phyloP scores from a whole-genome alignment of 2,113 vertebrate genomes.

The Cephalopholis sonnerati region DNA sequence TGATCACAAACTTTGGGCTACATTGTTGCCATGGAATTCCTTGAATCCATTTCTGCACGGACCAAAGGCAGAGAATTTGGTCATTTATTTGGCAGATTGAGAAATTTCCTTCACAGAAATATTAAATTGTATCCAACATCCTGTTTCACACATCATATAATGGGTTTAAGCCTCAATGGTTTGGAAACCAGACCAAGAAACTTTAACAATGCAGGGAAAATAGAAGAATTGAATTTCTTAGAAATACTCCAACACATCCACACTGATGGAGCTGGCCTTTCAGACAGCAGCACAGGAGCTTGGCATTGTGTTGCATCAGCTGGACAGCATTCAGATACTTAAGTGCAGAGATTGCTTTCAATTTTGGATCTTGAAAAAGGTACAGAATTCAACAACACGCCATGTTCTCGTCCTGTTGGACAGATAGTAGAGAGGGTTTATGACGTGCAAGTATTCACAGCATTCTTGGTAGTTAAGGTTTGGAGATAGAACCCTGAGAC shows the following conservation, averaged over 20 bases:
- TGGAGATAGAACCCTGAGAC: neutral
- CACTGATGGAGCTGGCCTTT: too few species aligned
- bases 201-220: neutral
- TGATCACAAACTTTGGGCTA: neutral
- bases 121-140: neutral
- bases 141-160: neutral
- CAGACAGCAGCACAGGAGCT: too few species aligned
- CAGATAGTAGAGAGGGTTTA: neutral
- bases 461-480: neutral
- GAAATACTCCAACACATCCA: too few species aligned
- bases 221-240: too few species aligned
- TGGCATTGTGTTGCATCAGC: too few species aligned
- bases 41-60: neutral
- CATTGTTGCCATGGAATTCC: neutral
- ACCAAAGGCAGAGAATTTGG: neutral
- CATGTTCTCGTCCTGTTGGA: neutral
- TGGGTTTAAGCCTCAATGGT: neutral
- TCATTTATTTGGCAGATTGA: neutral
- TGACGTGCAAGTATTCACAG: too few species aligned
- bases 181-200: neutral
- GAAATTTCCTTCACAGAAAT: neutral
- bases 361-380: too few species aligned
- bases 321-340: too few species aligned
- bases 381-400: too few species aligned
- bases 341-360: too few species aligned